These are phyloP conservation scores for Sminthurinus aureus DNA, from an alignment of 2,888 invertebrate species.

Conservation along the genomic window DNA sequence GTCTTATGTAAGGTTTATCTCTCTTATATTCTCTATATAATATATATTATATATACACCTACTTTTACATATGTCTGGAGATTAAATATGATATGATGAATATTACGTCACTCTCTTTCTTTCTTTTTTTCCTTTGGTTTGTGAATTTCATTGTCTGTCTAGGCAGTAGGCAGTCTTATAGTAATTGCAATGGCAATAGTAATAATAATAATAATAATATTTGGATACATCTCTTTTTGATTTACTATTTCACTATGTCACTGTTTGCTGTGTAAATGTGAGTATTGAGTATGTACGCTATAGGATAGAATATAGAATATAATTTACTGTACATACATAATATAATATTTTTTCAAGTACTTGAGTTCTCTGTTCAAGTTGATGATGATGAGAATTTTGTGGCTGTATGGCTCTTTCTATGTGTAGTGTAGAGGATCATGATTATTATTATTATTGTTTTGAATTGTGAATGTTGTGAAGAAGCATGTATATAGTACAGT, in stretches of 20 bases:
- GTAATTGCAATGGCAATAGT: not conserved
- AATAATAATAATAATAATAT: not conserved
- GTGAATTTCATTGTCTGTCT: constrained; percentile 13
- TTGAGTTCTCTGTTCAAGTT: not conserved
- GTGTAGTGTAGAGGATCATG: not conserved
- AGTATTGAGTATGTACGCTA: too few relatives aligned
- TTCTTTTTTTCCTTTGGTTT: not conserved
- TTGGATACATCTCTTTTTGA: not conserved
- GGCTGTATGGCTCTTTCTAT: not conserved
- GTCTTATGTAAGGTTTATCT: not conserved
- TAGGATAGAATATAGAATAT: too few relatives aligned
- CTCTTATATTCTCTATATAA: not conserved
- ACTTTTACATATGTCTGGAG: constrained; percentile 28
- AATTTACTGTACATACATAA: not conserved
- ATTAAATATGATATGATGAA: constrained; percentile 21
- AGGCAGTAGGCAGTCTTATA: constrained; percentile 3
- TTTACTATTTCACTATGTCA: not conserved
- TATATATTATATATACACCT: constrained; percentile 14
- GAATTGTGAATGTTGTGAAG: not conserved
- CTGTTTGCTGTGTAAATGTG: not conserved
- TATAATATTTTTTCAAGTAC: not conserved
- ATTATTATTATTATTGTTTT: not conserved
- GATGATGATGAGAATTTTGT: not conserved
- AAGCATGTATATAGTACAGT: too few relatives aligned
- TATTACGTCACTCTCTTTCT: constrained; percentile 8